Evolutionary conservation across 2,113 vertebrate species (phyloP), one percentile per base, ranked within the genome.

Genomic region (Protomyctophum bolini): DNA sequence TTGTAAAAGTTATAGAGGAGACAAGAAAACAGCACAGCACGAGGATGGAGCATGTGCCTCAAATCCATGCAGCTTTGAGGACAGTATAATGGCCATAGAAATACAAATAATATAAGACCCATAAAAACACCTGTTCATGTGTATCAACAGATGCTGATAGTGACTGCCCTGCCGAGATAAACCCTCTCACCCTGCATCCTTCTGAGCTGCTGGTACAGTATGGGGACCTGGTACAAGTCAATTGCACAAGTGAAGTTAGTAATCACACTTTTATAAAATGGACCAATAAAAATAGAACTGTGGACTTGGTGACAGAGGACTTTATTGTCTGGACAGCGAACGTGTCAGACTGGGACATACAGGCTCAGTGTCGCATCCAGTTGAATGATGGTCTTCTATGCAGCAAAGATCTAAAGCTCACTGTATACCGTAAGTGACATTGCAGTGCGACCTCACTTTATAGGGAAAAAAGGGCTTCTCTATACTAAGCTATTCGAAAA

Each of bases 371-470:
- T 63, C 67, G 0, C 55, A 68, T 82, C 12, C 14, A 2, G 1
- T 0, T 45, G 0, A 41, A 55, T 33, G 8, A 15, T 0, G 0
- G 2, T 1, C 0, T 3, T 66, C 4, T 46, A 0, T 29, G 84
- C 76, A 79, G 41, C 21, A 66, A 75, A 88, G 41, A 45, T 1
- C 0, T 80, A 56, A 0, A 49, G 33, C 0, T 93, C 51, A 73
- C 0, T 0, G 0, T 94, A 0, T 92, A 88, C 86, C 77, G 89
- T 91, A 77, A 91, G 91, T 90, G 6, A 15, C 1, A 57, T 46
- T 82, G 33, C 3, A 21, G 21, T 21, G 21, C 21, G 21, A 21
- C 21, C 21, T 21, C 21, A 6, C 33, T 41, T 41, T 1, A 2
- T 41, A 1, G 33, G 33, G 33, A 6, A 6, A 41, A 41, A 41